These are phyloP conservation scores for Gracilinanus agilis DNA, from an alignment of 2,113 vertebrate species.

Conservation along the genomic window DNA sequence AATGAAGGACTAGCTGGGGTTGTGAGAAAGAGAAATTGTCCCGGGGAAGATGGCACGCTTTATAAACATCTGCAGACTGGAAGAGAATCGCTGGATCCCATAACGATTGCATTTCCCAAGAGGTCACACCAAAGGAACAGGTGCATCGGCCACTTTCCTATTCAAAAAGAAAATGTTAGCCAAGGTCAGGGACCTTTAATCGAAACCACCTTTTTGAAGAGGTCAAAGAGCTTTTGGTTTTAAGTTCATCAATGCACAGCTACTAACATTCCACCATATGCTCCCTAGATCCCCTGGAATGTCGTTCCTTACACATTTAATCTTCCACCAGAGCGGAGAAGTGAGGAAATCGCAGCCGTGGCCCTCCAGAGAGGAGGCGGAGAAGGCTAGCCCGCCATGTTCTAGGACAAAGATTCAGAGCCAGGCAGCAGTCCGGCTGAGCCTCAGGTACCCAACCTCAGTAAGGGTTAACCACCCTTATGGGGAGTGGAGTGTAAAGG, in stretches of 20 bases:
- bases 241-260: not conserved
- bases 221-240: not conserved
- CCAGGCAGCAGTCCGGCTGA: too few species aligned
- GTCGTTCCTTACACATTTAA: not conserved
- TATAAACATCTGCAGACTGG: not conserved
- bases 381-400: not conserved
- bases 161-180: not conserved
- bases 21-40: not conserved
- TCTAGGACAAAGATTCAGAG: not conserved
- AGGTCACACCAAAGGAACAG: not conserved
- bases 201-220: not conserved
- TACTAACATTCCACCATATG: not conserved
- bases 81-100: not conserved
- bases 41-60: not conserved
- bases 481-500: not conserved
- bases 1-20: not conserved
- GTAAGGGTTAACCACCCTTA: constrained; percentile 25
- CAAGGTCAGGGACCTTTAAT: not conserved
- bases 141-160: not conserved
- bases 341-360: not conserved
- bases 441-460: not conserved
- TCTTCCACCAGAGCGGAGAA: too few species aligned
- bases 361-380: not conserved
- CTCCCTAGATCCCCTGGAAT: not conserved
- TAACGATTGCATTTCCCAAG: not conserved